Conservation (phyloP, 2,888 invertebrate species). For the Mycogona germanica region DNA sequence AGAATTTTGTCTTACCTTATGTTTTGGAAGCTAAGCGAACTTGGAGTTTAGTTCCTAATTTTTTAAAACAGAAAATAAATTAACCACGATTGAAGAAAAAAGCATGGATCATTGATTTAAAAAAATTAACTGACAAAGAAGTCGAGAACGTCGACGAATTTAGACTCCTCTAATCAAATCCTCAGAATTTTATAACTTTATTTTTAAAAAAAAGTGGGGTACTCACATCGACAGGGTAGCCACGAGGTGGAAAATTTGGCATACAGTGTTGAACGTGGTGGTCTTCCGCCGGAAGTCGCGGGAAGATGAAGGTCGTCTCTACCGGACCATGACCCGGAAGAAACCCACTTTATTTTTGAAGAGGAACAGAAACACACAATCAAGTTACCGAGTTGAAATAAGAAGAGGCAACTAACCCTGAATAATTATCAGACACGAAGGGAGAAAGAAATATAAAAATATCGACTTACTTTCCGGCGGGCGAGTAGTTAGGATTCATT, state of each 20-base stretch:
- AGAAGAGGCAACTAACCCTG: background rate
- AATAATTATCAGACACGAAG: no score
- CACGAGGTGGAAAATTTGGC: background rate
- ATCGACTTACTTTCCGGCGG: background rate
- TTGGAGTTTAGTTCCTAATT: no score
- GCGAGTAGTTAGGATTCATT: background rate
- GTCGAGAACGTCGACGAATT: no score
- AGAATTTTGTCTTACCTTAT: no score
- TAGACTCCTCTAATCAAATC: no score
- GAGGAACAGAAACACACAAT: background rate
- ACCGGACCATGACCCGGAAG: background rate
- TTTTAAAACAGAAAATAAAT: no score
- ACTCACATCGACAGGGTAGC: background rate
- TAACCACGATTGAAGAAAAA: no score
- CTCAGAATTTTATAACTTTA: no score
- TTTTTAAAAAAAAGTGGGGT: no score
- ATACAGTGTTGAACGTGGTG: background rate
- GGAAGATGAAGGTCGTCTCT: constrained; percentile 12
- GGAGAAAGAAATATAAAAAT: background rate
- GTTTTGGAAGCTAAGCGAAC: no score
- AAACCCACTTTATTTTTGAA: constrained; percentile 1
- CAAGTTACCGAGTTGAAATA: background rate
- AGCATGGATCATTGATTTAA: no score
- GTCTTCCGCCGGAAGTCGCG: background rate
- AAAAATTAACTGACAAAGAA: no score